A percentile compares a stretch with the other conserved stretches of the same genome.
phyloP scores from a whole-genome alignment of 2,797 vertebrate genomes.

The Vireo griseus region DNA sequence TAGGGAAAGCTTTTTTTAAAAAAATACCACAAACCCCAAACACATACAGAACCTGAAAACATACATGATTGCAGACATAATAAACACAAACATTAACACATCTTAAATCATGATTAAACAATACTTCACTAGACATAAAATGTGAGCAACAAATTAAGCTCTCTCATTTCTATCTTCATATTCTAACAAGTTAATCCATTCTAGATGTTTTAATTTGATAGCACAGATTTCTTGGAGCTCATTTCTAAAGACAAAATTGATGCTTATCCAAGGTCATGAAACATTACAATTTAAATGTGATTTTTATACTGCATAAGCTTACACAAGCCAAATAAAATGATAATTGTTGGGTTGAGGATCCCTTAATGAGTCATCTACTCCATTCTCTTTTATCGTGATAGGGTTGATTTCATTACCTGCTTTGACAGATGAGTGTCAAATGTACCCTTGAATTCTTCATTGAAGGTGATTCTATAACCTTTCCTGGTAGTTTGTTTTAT shows the following conservation, averaged over 20 bases:
- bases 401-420: constrained; percentile 12
- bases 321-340: not conserved
- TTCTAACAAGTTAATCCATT: not conserved
- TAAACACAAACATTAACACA: not conserved
- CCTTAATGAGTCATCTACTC: not conserved
- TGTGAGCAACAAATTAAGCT: not conserved
- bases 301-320: not conserved
- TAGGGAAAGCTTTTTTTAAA: not conserved
- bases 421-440: constrained; percentile 31
- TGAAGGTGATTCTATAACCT: constrained; percentile 13
- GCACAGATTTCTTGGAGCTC: not conserved
- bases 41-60: not conserved
- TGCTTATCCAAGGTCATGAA: not conserved
- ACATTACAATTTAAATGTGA: constrained; percentile 9
- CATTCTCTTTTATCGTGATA: not conserved
- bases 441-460: constrained; percentile 18
- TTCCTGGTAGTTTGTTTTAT: not conserved
- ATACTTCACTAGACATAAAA: not conserved
- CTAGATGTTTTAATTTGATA: not conserved
- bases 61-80: not conserved
- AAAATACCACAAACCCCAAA: not conserved
- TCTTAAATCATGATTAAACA: constrained; percentile 10
- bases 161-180: not conserved
- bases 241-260: constrained; percentile 25
- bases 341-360: not conserved